Base-by-base conservation (phyloP, 1,140 invertebrate genomes). In the Meloidogyne floridensis region DNA sequence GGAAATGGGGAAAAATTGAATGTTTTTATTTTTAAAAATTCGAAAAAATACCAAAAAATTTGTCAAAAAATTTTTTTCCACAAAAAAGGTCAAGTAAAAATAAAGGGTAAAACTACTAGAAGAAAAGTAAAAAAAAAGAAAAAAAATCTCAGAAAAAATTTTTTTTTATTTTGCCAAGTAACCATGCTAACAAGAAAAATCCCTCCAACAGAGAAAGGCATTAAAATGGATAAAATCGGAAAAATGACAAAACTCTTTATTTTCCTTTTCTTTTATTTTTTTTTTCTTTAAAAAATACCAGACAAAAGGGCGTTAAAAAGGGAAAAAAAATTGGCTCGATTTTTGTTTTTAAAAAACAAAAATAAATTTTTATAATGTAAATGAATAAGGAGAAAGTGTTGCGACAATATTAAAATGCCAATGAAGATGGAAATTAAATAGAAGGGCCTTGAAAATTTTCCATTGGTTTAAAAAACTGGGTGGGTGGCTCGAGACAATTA, bases 341-440 rank as follows among this genome's bases (percentile, higher is more conserved):
- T 74, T 74, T 74, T 74, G n/a, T 74, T 20, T 74, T 77, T 65
- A 15, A 65, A 65, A 65, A 65, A 6, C 15, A 65, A 65, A 65
- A 65, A 65, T 65, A 65, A 65, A 65, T 65, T n/a, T 53, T 8
- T 53, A 8, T 53, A 18, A 65, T 3, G 10, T 11, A 54, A 54
- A 54, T 13, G 32, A 32, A 32, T 32, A 32, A 32, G 32, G 32
- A 20, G 32, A 32, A 32, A 54, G 53, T 54, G 53, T 54, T 11
- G 11, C 53, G 11, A 54, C 53, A 54, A 54, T 54, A 47, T 47
- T 47, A 47, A 47, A 47, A 6, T 6, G 7, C 47, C 47, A 4
- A 6, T 6, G 47, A 47, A 47, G 47, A 6, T 8, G 3, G 0
- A 47, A 4, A 47, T 47, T 47, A 47, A 47, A 47, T 47, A 47